Evolutionary conservation across 2,888 invertebrate species (phyloP).

Genomic region (Epinotia bilunana): DNA sequence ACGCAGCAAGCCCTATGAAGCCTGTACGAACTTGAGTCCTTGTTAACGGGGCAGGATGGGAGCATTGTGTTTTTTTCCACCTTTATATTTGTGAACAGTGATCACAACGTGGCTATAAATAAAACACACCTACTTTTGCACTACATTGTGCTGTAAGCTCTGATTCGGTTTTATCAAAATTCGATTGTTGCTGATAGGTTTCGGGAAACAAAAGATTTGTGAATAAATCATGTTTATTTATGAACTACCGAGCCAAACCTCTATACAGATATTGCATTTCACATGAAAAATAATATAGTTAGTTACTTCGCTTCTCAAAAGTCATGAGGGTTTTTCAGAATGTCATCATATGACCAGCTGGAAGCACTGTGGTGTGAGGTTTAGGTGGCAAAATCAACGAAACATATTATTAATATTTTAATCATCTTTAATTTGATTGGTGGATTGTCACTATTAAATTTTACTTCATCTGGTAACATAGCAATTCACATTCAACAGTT

Average conservation of each 20-base stretch:
- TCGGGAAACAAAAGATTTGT: constrained; percentile 51
- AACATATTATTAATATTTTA: no score
- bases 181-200: constrained; percentile 43
- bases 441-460: no score
- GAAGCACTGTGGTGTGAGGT: no score
- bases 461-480: no score
- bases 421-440: no score
- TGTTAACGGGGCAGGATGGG: neutral
- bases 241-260: neutral
- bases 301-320: neutral
- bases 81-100: constrained; percentile 64
- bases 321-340: no score
- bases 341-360: no score
- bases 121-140: constrained; percentile 72
- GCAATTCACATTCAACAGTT: no score
- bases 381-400: no score
- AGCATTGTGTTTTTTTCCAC: constrained; percentile 44
- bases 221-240: constrained; percentile 11
- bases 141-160: constrained; percentile 51
- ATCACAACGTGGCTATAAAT: constrained; percentile 77
- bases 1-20: neutral
- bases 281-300: neutral
- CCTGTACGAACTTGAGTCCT: neutral
- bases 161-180: constrained; percentile 53
- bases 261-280: neutral